phyloP scores from a whole-genome alignment of 2,888 invertebrate genomes.

The Trachelus stipa region DNA sequence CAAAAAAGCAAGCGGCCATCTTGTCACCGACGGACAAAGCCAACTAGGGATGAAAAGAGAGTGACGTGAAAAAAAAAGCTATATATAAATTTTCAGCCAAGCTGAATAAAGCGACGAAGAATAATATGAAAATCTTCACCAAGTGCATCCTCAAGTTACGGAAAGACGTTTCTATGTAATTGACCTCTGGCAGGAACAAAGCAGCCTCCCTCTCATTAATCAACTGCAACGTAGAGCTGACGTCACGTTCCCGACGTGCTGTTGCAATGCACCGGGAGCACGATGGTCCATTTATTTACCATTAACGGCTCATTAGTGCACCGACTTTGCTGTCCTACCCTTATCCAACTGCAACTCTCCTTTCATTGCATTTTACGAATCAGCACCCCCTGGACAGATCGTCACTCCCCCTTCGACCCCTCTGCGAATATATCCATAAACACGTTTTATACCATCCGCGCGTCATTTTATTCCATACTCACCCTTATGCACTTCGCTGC shows the following conservation, averaged over 20 bases:
- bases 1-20: too few species aligned
- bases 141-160: slow-evolving; percentile 17
- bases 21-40: too few species aligned
- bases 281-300: slow-evolving; percentile 58
- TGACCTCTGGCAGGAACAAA: slow-evolving; percentile 51
- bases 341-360: slow-evolving; percentile 28
- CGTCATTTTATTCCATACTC: too few species aligned
- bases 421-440: too few species aligned
- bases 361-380: slow-evolving; percentile 28
- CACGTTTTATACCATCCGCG: too few species aligned
- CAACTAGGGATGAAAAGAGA: too few species aligned
- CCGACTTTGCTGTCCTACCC: slow-evolving; percentile 35
- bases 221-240: slow-evolving; percentile 53
- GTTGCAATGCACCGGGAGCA: slow-evolving; percentile 47
- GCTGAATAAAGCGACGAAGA: background rate
- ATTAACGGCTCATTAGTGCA: slow-evolving; percentile 61
- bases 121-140: background rate
- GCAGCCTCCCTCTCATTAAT: slow-evolving; percentile 56
- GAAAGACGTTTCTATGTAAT: slow-evolving; percentile 36
- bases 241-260: slow-evolving; percentile 47
- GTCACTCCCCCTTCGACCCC: background rate
- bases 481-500: too few species aligned
- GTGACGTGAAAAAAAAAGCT: too few species aligned
- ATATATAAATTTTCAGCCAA: too few species aligned
- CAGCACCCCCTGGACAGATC: background rate